Evolutionary conservation across 1,140 invertebrate species (phyloP), one percentile per base, ranked within the genome.

Genomic region (Ceratosolen solmsi): DNA sequence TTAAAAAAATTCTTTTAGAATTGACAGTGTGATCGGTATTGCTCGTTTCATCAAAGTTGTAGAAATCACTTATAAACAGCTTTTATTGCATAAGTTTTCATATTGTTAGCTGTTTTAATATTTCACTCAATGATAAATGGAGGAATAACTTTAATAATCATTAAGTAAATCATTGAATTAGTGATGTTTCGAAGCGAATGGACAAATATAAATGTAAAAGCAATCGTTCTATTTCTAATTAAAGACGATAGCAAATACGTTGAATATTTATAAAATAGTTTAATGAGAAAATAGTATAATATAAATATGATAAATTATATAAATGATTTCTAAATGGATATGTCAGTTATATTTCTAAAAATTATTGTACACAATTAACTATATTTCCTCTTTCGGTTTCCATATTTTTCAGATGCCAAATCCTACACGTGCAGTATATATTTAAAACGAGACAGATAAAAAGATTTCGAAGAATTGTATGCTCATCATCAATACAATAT

Each of bases 341-440:
- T 65, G 33, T 65, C 60, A 17, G 60, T 65, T 9, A 65, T 65
- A 36, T 36, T 65, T 65, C 60, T 36, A 65, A 4, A 65, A 65
- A 33, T 65, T 36, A 2, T 65, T 27, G 30, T 36, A 22, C 27
- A 36, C 30, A 36, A 22, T 65, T 27, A 27, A 8, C 58, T 60
- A 27, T 30, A 60, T 60, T 60, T 2, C n/a, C 25, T 11, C 2
- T 60, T 5, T 60, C 58, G n/a, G 25, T 60, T 60, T 8, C n/a
- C n/a, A n/a, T n/a, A 5, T 30, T 8, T 22, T 60, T 60, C 11
- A 4, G 11, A 25, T 30, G 25, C 25, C 8, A 60, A 60, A 60
- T 8, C 13, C 5, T 54, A 30, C 25, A 30, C 11, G 2, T 27
- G 7, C 27, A 3, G 1, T 11, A 60, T 60, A 30, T 1, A n/a